Base-by-base conservation (phyloP, 2,797 vertebrate genomes). In the Sciaenops ocellatus region DNA sequence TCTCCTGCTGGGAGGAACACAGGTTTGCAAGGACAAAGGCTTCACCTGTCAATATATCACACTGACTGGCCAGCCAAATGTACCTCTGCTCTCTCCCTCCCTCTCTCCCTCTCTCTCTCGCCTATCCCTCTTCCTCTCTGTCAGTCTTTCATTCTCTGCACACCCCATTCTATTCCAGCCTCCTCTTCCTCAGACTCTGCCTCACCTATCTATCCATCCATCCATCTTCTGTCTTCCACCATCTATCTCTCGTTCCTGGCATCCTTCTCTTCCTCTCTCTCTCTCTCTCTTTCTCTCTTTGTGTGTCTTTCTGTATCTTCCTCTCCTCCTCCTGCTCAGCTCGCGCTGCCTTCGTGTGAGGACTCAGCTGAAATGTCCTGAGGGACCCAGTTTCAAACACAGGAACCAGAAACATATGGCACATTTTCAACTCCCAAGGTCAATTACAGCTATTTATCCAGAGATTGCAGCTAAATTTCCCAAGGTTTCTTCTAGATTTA, bases 1-100 rank as follows among this genome's bases (percentile, higher is more conserved):
- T 91, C 94, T 94, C 95, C 95, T 95, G 94, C 95, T 95, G 95
- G 89, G 95, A 95, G 93, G 93, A 95, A 94, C 94, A 93, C 87
- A 89, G 90, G 80, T 93, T 94, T 92, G 92, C 95, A 96, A 96
- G 95, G 96, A 95, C 96, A 96, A 95, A 94, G 94, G 91, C 94
- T 95, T 95, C 94, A 96, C 95, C 95, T 96, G 96, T 96, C 96
- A 96, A 95, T 96, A 95, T 95, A 96, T 96, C 95, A 96, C 93
- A 93, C 82, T 93, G 94, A 94, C 92, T 95, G 93, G 88, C 92
- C 90, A 76, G 93, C 92, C 92, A 92, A 94, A 92, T 90, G 90
- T 92, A 92, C 85, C 90, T 89, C 85, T 82, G 76, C 90, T 74
- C 84, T 69, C 70, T 48, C 73, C 81, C 85, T 78, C 63, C 67